Evolutionary conservation across 35 echinoderm and acorn worm species (phyloP), one percentile per base, ranked within the genome.

Genomic region (Diadema setosum): DNA sequence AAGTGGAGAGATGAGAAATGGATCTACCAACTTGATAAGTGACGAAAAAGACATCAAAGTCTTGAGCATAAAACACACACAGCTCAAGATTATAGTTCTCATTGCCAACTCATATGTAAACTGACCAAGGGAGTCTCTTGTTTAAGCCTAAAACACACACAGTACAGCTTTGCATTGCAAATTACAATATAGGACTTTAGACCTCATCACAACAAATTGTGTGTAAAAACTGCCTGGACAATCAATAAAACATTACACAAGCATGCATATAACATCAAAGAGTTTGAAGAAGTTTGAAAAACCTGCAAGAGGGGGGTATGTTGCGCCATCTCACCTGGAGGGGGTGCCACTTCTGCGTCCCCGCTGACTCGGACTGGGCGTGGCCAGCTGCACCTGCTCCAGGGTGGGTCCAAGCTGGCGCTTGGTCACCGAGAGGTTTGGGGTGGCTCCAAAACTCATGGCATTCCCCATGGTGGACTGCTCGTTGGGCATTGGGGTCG

Each of bases 331-430:
- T 35, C 64, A 89, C 87, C 85, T 89, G 24, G 20, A 14, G 17
- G 87, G 87, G 30, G 87, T 89, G n/a, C 87, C 87, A 37, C 60
- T 75, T 63, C 52, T 82, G 5, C 49, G 70, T 18, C 50, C 36
- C 14, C 87, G 25, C 45, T 52, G 58, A 35, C 43, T 52, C 26
- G 49, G 46, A 5, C 24, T 80, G 18, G 88, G 80, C 34, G 40
- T 65, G 25, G 89, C 50, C 29, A 31, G 31, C 39, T 81, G 17
- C 12, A 84, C 59, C 18, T 76, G 70, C 14, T 91, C 89, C 30
- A 95, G 80, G 30, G 84, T 80, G 16, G 67, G 12, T 11, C 89
- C 89, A 16, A 95, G 85, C 34, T 95, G 89, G 40, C 93, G 70
- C 63, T 88, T 95, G 32, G 93, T 89, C 57, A 45, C 65, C 21